phyloP scores from a whole-genome alignment of 2,797 vertebrate species.

The Pseudochirops corinnae region DNA sequence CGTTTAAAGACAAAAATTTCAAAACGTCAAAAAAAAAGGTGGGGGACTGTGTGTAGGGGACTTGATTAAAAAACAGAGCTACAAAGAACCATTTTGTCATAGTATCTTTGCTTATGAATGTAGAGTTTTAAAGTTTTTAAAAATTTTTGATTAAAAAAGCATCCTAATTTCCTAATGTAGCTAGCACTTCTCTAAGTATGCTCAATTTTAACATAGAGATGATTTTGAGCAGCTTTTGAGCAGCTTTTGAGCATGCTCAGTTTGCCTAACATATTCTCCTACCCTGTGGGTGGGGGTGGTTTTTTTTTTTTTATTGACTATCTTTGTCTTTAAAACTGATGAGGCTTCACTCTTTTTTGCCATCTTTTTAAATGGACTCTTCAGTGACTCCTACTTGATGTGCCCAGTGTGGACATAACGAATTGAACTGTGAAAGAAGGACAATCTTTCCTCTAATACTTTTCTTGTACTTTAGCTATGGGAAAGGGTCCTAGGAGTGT shows the following conservation, averaged over 20 bases:
- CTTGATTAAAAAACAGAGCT: not conserved
- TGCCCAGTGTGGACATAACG: not conserved
- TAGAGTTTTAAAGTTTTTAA: not conserved
- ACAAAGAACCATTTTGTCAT: not conserved
- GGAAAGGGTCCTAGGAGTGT: not conserved
- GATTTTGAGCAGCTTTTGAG: not conserved
- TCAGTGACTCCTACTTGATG: not conserved
- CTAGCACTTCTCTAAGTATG: not conserved
- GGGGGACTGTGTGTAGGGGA: not conserved
- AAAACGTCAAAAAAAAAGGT: not conserved
- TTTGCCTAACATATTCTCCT: not conserved
- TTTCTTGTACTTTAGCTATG: not conserved
- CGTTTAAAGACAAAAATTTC: not conserved
- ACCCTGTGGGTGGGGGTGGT: no score
- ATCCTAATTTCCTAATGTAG: not conserved
- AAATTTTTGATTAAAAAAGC: not conserved
- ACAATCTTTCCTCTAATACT: not conserved
- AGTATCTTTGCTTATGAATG: constrained; percentile 1
- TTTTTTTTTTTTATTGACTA: no score
- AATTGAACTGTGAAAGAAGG: not conserved
- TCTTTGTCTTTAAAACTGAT: not conserved
- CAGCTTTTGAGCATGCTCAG: not conserved
- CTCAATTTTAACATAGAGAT: not conserved
- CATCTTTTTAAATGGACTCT: not conserved
- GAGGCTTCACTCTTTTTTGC: not conserved